Conservation (phyloP, 2,797 vertebrate genomes). For the Ciconia nigra region DNA sequence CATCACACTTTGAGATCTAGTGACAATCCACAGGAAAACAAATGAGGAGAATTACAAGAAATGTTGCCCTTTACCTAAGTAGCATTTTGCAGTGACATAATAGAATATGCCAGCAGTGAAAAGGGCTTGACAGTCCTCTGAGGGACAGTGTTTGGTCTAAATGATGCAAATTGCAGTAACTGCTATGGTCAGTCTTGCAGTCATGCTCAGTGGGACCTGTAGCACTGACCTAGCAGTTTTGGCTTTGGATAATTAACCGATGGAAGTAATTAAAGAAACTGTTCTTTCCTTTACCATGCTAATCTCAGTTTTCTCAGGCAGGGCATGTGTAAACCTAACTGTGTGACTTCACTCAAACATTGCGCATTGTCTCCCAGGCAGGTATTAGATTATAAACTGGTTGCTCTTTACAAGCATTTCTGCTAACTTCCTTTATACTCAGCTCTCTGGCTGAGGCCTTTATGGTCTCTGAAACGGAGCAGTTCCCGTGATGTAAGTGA, state of each 20-base stretch:
- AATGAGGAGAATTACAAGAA: background rate
- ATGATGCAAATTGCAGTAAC: background rate
- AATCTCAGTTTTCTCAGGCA: background rate
- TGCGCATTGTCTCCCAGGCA: background rate
- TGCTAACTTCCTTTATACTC: background rate
- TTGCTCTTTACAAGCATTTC: background rate
- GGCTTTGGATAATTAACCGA: background rate
- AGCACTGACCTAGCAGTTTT: background rate
- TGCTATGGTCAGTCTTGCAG: background rate
- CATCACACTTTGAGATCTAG: background rate
- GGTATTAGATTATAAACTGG: background rate
- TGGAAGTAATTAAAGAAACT: background rate
- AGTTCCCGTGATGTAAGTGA: background rate
- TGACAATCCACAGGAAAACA: background rate
- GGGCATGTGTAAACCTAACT: background rate
- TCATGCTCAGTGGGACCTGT: background rate
- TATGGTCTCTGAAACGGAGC: background rate
- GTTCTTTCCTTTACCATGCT: background rate
- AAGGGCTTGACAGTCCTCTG: background rate
- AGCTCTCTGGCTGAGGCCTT: background rate
- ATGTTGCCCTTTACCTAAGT: background rate
- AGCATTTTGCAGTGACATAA: background rate
- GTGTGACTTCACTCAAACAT: background rate
- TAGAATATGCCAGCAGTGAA: background rate
- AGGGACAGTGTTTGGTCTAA: background rate